Base-by-base conservation (phyloP, 2,113 vertebrate species). In the Xiphophorus couchianus region DNA sequence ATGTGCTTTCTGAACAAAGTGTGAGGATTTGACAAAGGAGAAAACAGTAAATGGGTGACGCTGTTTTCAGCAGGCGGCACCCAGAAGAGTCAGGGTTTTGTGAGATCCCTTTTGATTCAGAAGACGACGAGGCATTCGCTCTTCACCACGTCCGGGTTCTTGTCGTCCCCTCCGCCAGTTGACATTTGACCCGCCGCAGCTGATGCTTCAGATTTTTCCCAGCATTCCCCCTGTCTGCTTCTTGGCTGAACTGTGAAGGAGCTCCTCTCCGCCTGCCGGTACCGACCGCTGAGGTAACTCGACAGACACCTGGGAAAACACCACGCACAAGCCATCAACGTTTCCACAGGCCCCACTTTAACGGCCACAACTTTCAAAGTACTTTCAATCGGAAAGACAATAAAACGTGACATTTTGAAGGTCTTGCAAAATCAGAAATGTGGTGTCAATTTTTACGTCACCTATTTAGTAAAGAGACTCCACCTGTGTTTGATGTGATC, bases 241-340 rank as follows among this genome's bases (percentile, higher is more conserved):
- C 78, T 76, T 81, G 86, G 89, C 83, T 77, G 85, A 84, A 94
- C 78, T 54, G 90, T 92, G 90, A 95, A 96, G 84, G 94, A 95
- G 91, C 92, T 95, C 76, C 89, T 95, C 88, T 92, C 86, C 15
- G 94, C 94, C 85, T 91, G 86, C 76, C 71, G 92, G 88, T 94
- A 93, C 74, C 87, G 88, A 28, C 77, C 79, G 86, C 82, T 88
- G 79, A 90, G 82, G 86, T 91, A 94, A 88, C 90, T 83, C 64
- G 78, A 86, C 83, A 95, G 87, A 88, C 92, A 93, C 92, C 95
- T 94, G 88, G 89, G 82, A 74, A 89, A 78, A 78, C 82, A 58
- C 25, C 22, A 86, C 2, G 3, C 0, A 31, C 64, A 83, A 69
- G 76, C 39, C 33, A 74, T 6, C 78, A n/a, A 10, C 22, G 6